These are phyloP conservation scores for Simalia tracyae DNA, from an alignment of 2,797 vertebrate species.

Conservation along the genomic window DNA sequence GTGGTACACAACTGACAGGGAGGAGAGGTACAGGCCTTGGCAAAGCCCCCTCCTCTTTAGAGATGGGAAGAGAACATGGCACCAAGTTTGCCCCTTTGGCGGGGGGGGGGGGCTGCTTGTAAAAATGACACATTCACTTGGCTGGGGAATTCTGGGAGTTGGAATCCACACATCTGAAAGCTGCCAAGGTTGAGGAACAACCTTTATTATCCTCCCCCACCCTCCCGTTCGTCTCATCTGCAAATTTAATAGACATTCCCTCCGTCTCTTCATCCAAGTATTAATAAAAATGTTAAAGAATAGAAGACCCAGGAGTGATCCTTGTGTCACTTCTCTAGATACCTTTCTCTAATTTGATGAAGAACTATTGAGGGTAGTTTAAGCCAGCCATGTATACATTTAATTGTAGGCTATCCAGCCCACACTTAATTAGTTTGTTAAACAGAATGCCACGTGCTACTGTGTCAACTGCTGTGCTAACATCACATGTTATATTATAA, in stretches of 20 bases:
- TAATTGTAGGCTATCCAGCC: background rate
- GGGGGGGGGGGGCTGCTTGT: background rate
- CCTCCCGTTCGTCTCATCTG: background rate
- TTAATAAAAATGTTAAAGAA: background rate
- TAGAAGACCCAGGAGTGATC: background rate
- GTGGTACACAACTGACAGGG: background rate
- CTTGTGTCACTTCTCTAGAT: background rate
- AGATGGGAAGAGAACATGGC: background rate
- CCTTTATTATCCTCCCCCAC: background rate
- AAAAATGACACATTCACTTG: background rate
- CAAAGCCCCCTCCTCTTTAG: background rate
- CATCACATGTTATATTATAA: background rate
- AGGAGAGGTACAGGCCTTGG: background rate
- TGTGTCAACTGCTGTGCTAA: background rate
- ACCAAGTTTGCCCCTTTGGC: background rate
- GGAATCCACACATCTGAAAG: too few species aligned
- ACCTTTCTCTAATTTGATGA: background rate
- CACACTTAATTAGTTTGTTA: background rate
- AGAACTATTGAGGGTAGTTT: background rate
- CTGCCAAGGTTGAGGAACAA: too few species aligned
- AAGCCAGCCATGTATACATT: background rate
- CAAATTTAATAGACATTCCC: background rate
- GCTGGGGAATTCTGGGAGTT: too few species aligned
- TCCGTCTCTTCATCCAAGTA: background rate
- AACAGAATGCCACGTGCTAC: background rate